Conservation (phyloP, 2,888 invertebrate species). For the Melinaea menophilus region DNA sequence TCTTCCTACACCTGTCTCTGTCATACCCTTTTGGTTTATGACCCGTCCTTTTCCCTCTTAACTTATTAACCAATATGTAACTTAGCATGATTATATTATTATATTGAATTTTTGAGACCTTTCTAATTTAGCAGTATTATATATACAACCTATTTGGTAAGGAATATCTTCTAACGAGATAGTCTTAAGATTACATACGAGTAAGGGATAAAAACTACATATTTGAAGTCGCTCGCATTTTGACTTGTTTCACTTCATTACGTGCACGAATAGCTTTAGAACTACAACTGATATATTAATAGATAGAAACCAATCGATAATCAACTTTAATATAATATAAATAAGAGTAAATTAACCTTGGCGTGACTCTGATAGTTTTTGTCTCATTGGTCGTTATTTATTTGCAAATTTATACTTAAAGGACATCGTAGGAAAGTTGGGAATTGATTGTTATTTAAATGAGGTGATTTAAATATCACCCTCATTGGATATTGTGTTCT, state of each 20-base stretch:
- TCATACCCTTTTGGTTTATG: slow-evolving; percentile 43
- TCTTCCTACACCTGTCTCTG: slow-evolving; percentile 51
- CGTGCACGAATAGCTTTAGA: slow-evolving; percentile 59
- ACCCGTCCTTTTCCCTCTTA: slow-evolving; percentile 39
- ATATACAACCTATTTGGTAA: background rate
- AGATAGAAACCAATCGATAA: slow-evolving; percentile 30
- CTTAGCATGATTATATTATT: background rate
- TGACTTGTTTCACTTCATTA: slow-evolving; percentile 72
- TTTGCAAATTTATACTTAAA: slow-evolving; percentile 68
- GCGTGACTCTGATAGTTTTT: slow-evolving; percentile 27
- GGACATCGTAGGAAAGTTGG: slow-evolving; percentile 57
- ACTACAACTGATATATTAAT: slow-evolving; percentile 29
- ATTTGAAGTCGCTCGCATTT: slow-evolving; percentile 54
- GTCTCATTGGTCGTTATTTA: slow-evolving; percentile 44
- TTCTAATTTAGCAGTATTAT: background rate
- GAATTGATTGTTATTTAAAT: slow-evolving; percentile 56
- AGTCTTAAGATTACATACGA: slow-evolving; percentile 39
- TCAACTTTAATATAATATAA: slow-evolving; percentile 11
- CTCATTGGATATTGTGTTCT: slow-evolving; percentile 36
- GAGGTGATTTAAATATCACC: slow-evolving; percentile 32
- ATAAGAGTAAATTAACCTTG: slow-evolving; percentile 29
- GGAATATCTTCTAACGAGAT: slow-evolving; percentile 33
- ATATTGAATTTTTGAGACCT: background rate
- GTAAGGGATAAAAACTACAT: slow-evolving; percentile 44
- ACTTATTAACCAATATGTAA: slow-evolving; percentile 5